A percentile compares a stretch with the other conserved stretches of the same genome.
Conservation (phyloP, 1,140 invertebrate species). For the Drosophila carrolli region DNA sequence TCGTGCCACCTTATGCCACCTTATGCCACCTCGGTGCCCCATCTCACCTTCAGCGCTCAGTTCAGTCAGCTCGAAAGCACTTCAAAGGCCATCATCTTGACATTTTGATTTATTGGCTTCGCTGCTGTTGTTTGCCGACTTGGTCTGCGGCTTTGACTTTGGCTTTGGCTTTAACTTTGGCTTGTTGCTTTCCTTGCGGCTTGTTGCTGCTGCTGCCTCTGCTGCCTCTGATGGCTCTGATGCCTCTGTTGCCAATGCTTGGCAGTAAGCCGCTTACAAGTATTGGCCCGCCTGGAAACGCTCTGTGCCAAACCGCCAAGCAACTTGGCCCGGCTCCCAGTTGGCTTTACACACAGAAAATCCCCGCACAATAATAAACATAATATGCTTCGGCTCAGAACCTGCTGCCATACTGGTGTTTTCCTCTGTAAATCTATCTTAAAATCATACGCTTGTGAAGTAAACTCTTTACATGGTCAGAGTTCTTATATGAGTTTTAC, state of each 20-base stretch:
- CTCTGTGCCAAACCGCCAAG: conserved; percentile 36
- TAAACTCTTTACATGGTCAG: no score
- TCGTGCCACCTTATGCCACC: background rate
- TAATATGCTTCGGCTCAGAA: no score
- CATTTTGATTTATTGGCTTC: conserved; percentile 76
- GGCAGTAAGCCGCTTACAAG: conserved; percentile 60
- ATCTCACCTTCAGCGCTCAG: conserved; percentile 8
- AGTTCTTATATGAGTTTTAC: no score
- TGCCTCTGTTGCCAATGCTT: conserved; percentile 54
- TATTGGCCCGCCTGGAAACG: conserved; percentile 47
- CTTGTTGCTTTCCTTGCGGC: conserved; percentile 52
- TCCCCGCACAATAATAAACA: background rate
- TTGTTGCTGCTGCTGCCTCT: conserved; percentile 21
- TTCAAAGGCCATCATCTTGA: conserved; percentile 68
- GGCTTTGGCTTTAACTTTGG: conserved; percentile 18
- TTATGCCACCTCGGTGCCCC: background rate
- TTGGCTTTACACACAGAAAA: conserved; percentile 9
- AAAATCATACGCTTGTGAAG: no score
- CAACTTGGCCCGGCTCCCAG: conserved; percentile 6
- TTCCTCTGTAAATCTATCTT: no score
- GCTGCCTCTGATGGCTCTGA: conserved; percentile 14
- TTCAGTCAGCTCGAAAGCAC: conserved; percentile 47
- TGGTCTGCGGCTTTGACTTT: conserved; percentile 31
- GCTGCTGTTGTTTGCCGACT: conserved; percentile 33
- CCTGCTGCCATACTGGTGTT: no score